phyloP scores from a whole-genome alignment of 2,888 invertebrate genomes.

The Halictus quadricinctus region DNA sequence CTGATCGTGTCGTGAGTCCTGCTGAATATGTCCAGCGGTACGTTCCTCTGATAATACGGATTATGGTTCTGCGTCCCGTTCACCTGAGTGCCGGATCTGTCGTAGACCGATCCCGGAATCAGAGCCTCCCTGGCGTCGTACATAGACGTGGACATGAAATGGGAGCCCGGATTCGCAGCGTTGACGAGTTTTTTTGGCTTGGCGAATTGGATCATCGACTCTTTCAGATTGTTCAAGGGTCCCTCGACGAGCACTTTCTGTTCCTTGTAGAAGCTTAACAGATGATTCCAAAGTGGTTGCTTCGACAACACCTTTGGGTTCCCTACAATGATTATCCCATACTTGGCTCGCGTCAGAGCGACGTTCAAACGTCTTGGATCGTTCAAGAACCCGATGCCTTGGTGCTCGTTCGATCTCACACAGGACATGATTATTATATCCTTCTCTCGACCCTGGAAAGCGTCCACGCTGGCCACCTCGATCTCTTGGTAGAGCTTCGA shows the following conservation, averaged over 20 bases:
- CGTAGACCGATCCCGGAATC: constrained; percentile 96
- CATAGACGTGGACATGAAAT: constrained; percentile 98
- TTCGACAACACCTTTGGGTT: constrained; percentile 99
- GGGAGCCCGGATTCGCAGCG: constrained; percentile 96
- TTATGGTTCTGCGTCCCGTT: constrained; percentile 79
- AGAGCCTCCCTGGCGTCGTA: constrained; percentile 98
- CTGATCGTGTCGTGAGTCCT: constrained; percentile 95
- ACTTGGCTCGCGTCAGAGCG: constrained; percentile 98
- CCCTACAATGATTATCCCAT: constrained; percentile 98
- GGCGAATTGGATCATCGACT: constrained; percentile 97
- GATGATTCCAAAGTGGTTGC: constrained; percentile 99
- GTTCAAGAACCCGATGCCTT: constrained; percentile 99
- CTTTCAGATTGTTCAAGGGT: constrained; percentile 97
- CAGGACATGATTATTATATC: constrained; percentile 99
- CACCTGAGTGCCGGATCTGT: constrained; percentile 85
- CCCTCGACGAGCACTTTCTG: constrained; percentile 98
- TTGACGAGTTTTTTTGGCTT: constrained; percentile 98
- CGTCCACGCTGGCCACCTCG: constrained; percentile 99
- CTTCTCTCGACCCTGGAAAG: constrained; percentile 99
- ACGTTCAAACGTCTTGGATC: constrained; percentile 99
- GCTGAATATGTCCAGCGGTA: constrained; percentile 86
- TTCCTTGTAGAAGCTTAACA: constrained; percentile 98
- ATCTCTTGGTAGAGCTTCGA: constrained; percentile 99
- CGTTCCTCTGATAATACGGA: constrained; percentile 81
- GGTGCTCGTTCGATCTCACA: constrained; percentile 98